These are phyloP conservation scores for Gerris lacustris DNA, from an alignment of 2,888 invertebrate species.

Conservation along the genomic window DNA sequence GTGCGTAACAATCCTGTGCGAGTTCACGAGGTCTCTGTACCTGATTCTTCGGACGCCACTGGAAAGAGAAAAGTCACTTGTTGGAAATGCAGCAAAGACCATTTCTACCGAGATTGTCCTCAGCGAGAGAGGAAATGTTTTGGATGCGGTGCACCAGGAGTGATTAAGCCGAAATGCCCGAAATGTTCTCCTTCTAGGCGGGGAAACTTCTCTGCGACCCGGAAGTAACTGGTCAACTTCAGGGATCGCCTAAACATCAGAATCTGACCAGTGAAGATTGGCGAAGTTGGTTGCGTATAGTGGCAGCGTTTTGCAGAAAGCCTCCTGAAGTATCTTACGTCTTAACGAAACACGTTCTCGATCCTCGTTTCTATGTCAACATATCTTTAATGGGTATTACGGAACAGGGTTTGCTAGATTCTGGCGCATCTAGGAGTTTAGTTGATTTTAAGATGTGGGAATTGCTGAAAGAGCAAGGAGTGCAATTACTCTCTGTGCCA, in stretches of 20 bases:
- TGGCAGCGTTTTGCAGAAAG: neutral
- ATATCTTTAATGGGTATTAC: neutral
- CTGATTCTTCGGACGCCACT: neutral
- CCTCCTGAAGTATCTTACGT: neutral
- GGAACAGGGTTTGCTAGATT: slow-evolving; percentile 1
- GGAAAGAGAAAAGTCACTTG: neutral
- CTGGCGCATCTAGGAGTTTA: slow-evolving; percentile 7
- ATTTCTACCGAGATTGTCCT: slow-evolving; percentile 6
- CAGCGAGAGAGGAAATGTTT: slow-evolving; percentile 9
- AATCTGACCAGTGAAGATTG: neutral
- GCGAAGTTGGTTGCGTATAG: neutral
- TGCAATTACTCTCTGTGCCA: neutral
- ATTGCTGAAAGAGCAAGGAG: neutral
- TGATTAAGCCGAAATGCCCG: neutral
- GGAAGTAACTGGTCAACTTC: neutral
- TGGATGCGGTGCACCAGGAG: slow-evolving; percentile 4
- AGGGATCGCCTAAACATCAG: neutral
- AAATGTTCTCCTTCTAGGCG: neutral
- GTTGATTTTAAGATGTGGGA: neutral
- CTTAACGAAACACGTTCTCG: neutral
- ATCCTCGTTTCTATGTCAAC: slow-evolving; percentile 2
- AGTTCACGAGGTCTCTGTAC: neutral
- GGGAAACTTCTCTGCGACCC: neutral
- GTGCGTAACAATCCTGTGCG: neutral
- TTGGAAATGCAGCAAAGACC: slow-evolving; percentile 7